Percentiles rank a stretch among this genome's conserved stretches.
Evolutionary conservation across 2,888 invertebrate species (phyloP).

Genomic region (Drosophila paracracens): DNA sequence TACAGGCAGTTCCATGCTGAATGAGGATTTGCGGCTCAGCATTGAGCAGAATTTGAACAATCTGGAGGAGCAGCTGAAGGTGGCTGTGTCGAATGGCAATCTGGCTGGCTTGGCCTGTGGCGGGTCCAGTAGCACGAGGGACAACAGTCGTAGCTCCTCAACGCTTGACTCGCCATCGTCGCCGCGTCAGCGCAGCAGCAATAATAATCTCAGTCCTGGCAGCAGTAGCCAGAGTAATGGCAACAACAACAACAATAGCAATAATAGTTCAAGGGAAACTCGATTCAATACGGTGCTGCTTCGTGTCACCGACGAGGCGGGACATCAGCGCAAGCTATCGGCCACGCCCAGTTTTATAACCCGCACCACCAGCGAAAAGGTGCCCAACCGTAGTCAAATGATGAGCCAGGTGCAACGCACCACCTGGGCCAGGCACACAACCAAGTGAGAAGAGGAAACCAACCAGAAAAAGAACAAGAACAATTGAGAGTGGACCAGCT

Average conservation of each 20-base stretch:
- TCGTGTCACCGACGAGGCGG: constrained; percentile 86
- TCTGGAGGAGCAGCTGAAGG: constrained; percentile 87
- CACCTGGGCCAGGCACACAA: constrained; percentile 94
- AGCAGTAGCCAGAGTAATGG: constrained; percentile 55
- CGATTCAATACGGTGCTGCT: constrained; percentile 86
- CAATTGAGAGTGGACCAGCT: constrained; percentile 36
- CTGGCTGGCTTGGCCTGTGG: constrained; percentile 71
- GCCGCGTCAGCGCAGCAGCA: constrained; percentile 61
- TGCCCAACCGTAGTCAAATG: constrained; percentile 93
- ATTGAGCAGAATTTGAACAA: constrained; percentile 85
- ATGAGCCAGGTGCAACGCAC: constrained; percentile 93
- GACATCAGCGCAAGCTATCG: constrained; percentile 85
- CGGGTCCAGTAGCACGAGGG: constrained; percentile 67
- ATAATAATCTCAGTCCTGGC: constrained; percentile 68
- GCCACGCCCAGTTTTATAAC: constrained; percentile 89
- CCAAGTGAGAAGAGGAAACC: constrained; percentile 86
- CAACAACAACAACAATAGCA: constrained; percentile 49
- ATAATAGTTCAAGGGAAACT: constrained; percentile 60
- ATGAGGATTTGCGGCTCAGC: constrained; percentile 81
- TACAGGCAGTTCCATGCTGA: constrained; percentile 82
- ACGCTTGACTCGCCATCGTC: constrained; percentile 79
- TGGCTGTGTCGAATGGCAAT: constrained; percentile 84
- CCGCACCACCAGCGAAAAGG: constrained; percentile 93
- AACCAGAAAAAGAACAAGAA: not conserved
- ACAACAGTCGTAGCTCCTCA: constrained; percentile 81